Percentiles rank a stretch among this genome's conserved stretches.
These are phyloP conservation scores for Sinelater perroti DNA, from an alignment of 2,888 invertebrate genomes.

Conservation along the genomic window DNA sequence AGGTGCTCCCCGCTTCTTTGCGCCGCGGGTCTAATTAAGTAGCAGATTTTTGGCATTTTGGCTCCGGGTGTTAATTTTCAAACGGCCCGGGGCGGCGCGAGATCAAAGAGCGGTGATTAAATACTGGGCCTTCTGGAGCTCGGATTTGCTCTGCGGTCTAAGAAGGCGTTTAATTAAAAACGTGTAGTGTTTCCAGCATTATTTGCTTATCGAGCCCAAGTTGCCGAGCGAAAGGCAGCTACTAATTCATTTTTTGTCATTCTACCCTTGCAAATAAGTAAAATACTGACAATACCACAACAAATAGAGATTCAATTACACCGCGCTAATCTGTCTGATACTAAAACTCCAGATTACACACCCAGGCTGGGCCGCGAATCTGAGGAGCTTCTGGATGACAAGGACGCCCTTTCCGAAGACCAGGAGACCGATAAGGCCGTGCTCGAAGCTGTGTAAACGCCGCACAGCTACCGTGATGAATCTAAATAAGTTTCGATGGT, in stretches of 20 bases:
- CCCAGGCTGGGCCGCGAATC: constrained; percentile 56
- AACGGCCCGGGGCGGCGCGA: background rate
- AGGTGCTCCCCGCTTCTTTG: background rate
- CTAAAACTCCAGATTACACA: constrained; percentile 46
- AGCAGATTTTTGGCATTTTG: background rate
- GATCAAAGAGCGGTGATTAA: constrained; percentile 7
- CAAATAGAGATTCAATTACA: background rate
- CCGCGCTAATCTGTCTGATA: background rate
- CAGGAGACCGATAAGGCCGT: constrained; percentile 31
- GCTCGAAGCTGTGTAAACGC: constrained; percentile 20
- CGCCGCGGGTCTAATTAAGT: background rate
- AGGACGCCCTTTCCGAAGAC: constrained; percentile 28
- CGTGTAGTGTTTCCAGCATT: no score
- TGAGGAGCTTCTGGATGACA: constrained; percentile 48
- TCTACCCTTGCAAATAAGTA: background rate
- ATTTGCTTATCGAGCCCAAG: no score
- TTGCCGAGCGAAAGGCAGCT: no score
- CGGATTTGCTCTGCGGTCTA: no score
- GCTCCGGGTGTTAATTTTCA: constrained; percentile 2
- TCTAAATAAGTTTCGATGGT: constrained; percentile 18
- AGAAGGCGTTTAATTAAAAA: no score
- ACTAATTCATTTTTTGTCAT: no score
- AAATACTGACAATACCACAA: background rate
- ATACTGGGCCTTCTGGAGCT: no score
- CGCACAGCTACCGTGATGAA: background rate